Conservation (phyloP, 53 echinoderm and acorn worm species). For the Stichopus horrens region DNA sequence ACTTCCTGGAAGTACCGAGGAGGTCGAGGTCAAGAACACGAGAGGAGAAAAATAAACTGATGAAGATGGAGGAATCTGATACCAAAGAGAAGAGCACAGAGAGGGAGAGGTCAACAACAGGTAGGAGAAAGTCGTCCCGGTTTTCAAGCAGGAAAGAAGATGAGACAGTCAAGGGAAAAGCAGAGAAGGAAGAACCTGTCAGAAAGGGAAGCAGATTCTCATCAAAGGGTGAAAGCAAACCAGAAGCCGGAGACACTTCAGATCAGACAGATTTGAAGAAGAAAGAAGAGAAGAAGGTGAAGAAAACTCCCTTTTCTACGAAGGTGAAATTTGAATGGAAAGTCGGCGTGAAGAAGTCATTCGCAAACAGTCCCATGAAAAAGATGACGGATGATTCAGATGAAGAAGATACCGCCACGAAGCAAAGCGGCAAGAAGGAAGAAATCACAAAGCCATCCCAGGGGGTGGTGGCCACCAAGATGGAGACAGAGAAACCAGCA, state of each 20-base stretch:
- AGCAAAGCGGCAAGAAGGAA: neutral
- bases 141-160: constrained; percentile 29
- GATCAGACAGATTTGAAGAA: neutral
- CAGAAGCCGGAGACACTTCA: neutral
- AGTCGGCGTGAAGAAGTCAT: constrained; percentile 39
- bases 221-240: neutral
- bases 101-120: neutral
- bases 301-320: constrained; percentile 29
- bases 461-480: neutral
- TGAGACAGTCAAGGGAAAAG: constrained; percentile 2
- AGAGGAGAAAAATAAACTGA: neutral
- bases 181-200: neutral
- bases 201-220: constrained; percentile 21
- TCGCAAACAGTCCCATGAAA: constrained; percentile 32
- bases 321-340: constrained; percentile 52
- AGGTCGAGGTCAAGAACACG: constrained; percentile 8
- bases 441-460: neutral
- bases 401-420: constrained; percentile 40
- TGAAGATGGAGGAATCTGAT: neutral
- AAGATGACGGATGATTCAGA: constrained; percentile 53
- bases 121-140: constrained; percentile 30
- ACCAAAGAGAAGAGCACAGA: neutral
- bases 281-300: constrained; percentile 16
- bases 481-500: neutral
- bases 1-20: neutral